Evolutionary conservation across 2,888 invertebrate species (phyloP).

Genomic region (Caenorhabditis sp.): DNA sequence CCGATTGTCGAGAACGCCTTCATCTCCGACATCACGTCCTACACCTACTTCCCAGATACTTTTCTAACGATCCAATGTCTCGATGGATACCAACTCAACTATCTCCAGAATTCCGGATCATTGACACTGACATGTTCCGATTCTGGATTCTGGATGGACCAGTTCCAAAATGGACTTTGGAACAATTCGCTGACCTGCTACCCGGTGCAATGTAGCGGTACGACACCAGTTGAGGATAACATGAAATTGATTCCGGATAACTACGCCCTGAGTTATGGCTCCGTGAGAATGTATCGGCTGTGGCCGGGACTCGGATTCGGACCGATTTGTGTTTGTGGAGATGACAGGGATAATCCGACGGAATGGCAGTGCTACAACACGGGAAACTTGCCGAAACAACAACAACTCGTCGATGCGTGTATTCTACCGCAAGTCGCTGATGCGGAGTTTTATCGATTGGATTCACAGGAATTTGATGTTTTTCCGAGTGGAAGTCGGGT

Average conservation of each 20-base stretch:
- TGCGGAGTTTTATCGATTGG: neutral
- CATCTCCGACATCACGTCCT: neutral
- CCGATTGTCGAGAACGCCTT: constrained; percentile 17
- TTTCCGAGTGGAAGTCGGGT: constrained; percentile 15
- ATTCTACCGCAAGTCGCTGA: constrained; percentile 27
- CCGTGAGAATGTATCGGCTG: constrained; percentile 9
- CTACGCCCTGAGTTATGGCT: neutral
- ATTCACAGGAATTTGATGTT: neutral
- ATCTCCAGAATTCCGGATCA: neutral
- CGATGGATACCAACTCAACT: constrained; percentile 1
- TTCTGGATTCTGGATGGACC: neutral
- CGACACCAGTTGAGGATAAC: constrained; percentile 9
- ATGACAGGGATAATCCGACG: neutral
- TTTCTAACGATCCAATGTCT: constrained; percentile 3
- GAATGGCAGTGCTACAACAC: constrained; percentile 41
- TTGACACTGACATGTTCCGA: neutral
- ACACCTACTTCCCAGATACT: constrained; percentile 8
- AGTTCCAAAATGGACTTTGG: neutral
- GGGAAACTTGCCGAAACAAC: no score
- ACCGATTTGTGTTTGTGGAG: constrained; percentile 55
- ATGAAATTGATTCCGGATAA: constrained; percentile 2
- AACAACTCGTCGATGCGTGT: constrained; percentile 8
- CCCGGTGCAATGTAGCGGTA: neutral
- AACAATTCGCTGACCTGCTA: neutral
- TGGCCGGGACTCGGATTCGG: neutral